Evolutionary conservation across 1,140 invertebrate species (phyloP), one percentile per base, ranked within the genome.

Genomic region (Ceratoteleas bidentatus): DNA sequence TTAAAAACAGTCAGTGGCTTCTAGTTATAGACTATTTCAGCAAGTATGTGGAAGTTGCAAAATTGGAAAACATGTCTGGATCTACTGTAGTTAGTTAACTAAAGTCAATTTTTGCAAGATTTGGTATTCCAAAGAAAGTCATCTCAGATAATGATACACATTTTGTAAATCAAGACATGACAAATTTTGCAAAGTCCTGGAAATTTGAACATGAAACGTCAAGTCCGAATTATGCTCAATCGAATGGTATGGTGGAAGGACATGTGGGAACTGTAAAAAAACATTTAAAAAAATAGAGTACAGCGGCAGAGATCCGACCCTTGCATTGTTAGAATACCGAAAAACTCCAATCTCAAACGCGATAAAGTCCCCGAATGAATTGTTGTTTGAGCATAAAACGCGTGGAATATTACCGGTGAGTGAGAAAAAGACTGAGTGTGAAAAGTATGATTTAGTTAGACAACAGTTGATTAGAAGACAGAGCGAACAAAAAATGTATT

Each of bases 21-120:
- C 49, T 78, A 50, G 60, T 72, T 7, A 69, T 84, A 34, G 83
- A 84, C 56, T 81, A 84, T 72, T 81, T 76, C 24, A 72, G 60
- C 6, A 81, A 81, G 36, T 81, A 84, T 58, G 49, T 72, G 1
- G 78, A 84, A 66, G 50, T 84, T 32, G 68, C 58, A 15, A 66
- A 70, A 53, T 60, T 83, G 7, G 36, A 70, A 43, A 68, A 78
- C 16, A 60, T 53, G 1, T 62, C 2, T 0, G 68, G 10, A 13
- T 3, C 0, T 0, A 50, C 38, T 33, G 52, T 78, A 0, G 24
- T 83, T 11, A 2, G 15, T 0, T 54, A 56, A 32, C 45, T 76
- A 24, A 81, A 76, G 53, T 72, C 79, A 9, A 57, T 75, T 7
- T 84, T 80, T 73, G 78, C 83, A 1, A 69, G 74, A 54, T 61